phyloP scores from a whole-genome alignment of 2,888 invertebrate genomes.

The Ectemnius lituratus region DNA sequence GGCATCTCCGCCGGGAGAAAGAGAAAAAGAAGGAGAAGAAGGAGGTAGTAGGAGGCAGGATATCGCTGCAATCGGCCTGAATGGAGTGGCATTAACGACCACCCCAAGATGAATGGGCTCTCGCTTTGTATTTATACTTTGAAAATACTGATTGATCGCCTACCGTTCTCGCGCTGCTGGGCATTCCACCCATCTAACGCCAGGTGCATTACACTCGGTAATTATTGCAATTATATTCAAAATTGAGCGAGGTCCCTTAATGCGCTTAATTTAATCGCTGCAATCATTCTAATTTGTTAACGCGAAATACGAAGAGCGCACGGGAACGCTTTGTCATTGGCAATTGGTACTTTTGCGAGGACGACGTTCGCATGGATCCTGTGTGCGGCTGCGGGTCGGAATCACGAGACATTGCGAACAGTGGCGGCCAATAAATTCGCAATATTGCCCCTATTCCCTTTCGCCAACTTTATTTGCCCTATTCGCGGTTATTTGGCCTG shows the following conservation, averaged over 20 bases:
- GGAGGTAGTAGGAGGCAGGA: no score
- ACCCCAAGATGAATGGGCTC: slow-evolving; percentile 1
- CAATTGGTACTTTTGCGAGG: not conserved
- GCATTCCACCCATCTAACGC: no score
- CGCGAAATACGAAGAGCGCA: not conserved
- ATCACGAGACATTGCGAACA: not conserved
- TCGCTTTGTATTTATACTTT: slow-evolving; percentile 1
- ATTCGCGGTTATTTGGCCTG: no score
- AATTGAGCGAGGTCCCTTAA: no score
- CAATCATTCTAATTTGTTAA: no score
- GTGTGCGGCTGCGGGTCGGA: not conserved
- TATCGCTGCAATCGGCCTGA: slow-evolving; percentile 5
- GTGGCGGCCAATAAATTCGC: slow-evolving; percentile 16
- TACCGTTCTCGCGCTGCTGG: not conserved
- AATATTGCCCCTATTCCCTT: slow-evolving; percentile 8
- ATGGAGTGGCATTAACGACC: slow-evolving; percentile 10
- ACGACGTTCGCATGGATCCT: not conserved
- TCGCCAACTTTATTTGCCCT: slow-evolving; percentile 14
- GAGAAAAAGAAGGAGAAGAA: not conserved
- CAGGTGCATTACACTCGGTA: not conserved
- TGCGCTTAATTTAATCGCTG: no score
- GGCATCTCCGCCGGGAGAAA: not conserved
- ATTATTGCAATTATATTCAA: not conserved
- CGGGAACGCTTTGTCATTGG: not conserved
- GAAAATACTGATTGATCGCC: not conserved